Evolutionary conservation across 2,113 vertebrate species (phyloP).

Genomic region (Scomber japonicus): DNA sequence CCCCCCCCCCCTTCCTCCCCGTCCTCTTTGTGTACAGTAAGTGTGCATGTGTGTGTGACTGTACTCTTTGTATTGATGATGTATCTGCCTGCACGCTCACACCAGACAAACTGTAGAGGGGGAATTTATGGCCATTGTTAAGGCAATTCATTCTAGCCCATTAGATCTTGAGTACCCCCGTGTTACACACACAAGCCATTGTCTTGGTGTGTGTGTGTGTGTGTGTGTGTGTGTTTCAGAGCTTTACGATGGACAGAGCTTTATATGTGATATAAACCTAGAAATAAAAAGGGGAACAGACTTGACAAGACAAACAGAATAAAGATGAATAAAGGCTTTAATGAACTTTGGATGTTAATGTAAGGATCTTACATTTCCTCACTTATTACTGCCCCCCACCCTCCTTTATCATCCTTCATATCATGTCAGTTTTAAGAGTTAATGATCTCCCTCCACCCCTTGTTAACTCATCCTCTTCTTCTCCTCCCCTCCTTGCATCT

Average conservation of each 20-base stretch:
- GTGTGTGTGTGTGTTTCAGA: constrained; percentile 32
- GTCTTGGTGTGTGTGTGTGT: constrained; percentile 18
- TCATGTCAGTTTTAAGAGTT: constrained; percentile 30
- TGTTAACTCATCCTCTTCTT: constrained; percentile 32
- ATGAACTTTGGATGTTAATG: background rate
- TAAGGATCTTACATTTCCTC: constrained; percentile 1
- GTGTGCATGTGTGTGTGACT: constrained; percentile 19
- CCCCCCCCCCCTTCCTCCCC: background rate
- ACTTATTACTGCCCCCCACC: constrained; percentile 9
- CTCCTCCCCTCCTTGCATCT: background rate
- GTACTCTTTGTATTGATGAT: constrained; percentile 40
- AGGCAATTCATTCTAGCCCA: constrained; percentile 69
- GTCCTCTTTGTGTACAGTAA: constrained; percentile 41
- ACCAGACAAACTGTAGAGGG: constrained; percentile 29
- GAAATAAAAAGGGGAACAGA: constrained; percentile 7
- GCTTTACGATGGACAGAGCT: constrained; percentile 20
- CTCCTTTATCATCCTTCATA: constrained; percentile 24
- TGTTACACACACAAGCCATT: constrained; percentile 18
- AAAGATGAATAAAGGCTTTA: constrained; percentile 2
- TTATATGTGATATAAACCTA: constrained; percentile 22
- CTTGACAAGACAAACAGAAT: constrained; percentile 2
- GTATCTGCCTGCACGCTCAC: constrained; percentile 30
- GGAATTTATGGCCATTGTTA: constrained; percentile 66
- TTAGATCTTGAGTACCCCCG: constrained; percentile 65
- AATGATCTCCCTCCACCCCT: constrained; percentile 22